Evolutionary conservation across 2,113 vertebrate species (phyloP).

Genomic region (Notarius quadriscutis): DNA sequence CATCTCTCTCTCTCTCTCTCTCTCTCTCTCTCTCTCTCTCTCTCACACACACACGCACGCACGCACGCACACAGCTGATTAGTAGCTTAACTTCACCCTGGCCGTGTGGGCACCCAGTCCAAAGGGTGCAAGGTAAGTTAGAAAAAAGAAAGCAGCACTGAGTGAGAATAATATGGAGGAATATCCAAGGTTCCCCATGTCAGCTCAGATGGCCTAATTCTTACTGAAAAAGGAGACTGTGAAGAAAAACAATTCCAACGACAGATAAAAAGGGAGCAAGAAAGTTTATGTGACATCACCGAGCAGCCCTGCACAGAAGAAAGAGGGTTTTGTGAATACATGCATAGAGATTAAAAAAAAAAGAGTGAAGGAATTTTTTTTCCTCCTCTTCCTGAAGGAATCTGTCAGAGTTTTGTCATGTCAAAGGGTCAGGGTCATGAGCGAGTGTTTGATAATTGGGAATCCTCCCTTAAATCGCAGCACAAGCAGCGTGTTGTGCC

Average conservation of each 20-base stretch:
- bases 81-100: background rate
- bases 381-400: constrained; percentile 35
- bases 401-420: constrained; percentile 25
- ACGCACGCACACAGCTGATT: background rate
- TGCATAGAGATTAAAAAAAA: constrained; percentile 3
- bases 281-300: constrained; percentile 19
- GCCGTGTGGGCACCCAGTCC: background rate
- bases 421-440: constrained; percentile 14
- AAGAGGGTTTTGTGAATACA: constrained; percentile 15
- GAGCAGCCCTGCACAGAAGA: background rate
- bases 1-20: background rate
- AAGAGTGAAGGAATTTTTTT: constrained; percentile 2
- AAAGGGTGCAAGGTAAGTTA: background rate
- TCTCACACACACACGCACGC: no score
- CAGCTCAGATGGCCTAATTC: background rate
- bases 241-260: background rate
- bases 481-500: constrained; percentile 13
- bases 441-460: constrained; percentile 45
- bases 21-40: background rate
- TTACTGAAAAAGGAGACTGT: background rate
- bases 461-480: constrained; percentile 32
- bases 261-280: background rate
- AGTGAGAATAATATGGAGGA: background rate
- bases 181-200: background rate
- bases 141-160: constrained; percentile 7